Evolutionary conservation across 30 jellyfish, hydroid and myxozoan genomes (phyloP), one percentile per base, ranked within the genome.

Genomic region (Chrysaora quinquecirrha): DNA sequence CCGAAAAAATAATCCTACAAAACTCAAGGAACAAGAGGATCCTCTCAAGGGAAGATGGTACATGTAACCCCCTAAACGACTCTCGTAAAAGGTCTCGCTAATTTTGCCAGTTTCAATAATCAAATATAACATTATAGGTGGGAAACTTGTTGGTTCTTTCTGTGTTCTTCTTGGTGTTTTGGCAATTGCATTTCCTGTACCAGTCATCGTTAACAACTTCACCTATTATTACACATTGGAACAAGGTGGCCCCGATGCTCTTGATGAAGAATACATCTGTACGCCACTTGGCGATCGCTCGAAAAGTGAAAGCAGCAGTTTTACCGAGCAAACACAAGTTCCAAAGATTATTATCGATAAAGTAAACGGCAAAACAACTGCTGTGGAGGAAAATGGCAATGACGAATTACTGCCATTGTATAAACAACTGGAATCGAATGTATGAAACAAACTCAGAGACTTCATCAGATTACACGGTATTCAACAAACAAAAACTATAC

Each of bases 171-270:
- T 91, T 47, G 98, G 98, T 29, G 98, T 91, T 14, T 61, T 91
- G 29, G 96, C 98, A 28, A 91, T 91, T 31, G 98, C 98, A 2
- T 91, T 91, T 48, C 98, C 98, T 7, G 98, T 91, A 29, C 98
- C 98, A 0, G 98, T 91, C 38, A 91, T 91, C 64, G 98, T 91
- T 60, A 91, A 91, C 87, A 91, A 91, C 48, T 91, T 91, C 91
- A 91, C 98, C 1, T 91, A 91, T 78, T 91, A 91, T 65, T 91
- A 91, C 86, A 91, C 98, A 25, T 52, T 91, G 71, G 98, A 91
- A 49, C 96, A 86, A 61, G 96, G 75, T 35, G 52, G 97, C 19
- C 98, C 98, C 21, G 98, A 91, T n/a, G 94, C 98, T 7, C 76
- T 91, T 71, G 98, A 91, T 56, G 95, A 85, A 22, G 98, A 91